Evolutionary conservation across 2,888 invertebrate species (phyloP), one percentile per base, ranked within the genome.

Genomic region (Cordilura impudica): DNA sequence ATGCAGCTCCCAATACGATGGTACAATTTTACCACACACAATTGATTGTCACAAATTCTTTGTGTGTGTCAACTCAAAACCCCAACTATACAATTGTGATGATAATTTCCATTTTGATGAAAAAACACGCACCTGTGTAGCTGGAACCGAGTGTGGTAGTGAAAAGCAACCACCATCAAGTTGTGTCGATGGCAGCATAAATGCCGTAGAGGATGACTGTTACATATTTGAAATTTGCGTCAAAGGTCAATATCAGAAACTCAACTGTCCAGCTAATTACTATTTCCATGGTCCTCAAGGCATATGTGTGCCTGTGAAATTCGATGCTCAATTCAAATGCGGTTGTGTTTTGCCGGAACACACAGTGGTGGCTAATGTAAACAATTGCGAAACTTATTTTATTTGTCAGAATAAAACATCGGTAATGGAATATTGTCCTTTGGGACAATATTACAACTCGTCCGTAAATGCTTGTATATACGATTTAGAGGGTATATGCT

Each of bases 271-370:
- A 0, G 18, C 45, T 2, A 83, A 82, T 8, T 69, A 65, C 4
- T 87, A 85, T 43, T 84, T 85, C 23, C 78, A 84, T 78, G 66
- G 18, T 0, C 35, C 53, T 1, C 29, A 71, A 4, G 69, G 58
- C 0, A 73, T 80, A 4, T 86, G 86, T 58, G 54, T 82, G 12
- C 60, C 81, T 21, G 69, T 77, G 12, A 16, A 23, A 10, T 56
- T 47, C 21, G 82, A 78, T 21, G 74, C 81, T 0, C 70, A 73
- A 0, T 85, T 84, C 65, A 82, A 84, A 67, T 86, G 86, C 60
- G 84, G 83, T 47, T 86, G 86, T 63, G 45, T 85, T 10, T 53
- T 85, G 45, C 84, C 85, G 2, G 82, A 84, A 1, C 71, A 85
- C 8, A 66, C 86, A 0, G 78, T 81, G 1, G 35, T 87, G 14